Percentiles rank a stretch among this genome's conserved stretches.
phyloP scores from a whole-genome alignment of 2,888 invertebrate species.

The Pyrochroa serraticornis region DNA sequence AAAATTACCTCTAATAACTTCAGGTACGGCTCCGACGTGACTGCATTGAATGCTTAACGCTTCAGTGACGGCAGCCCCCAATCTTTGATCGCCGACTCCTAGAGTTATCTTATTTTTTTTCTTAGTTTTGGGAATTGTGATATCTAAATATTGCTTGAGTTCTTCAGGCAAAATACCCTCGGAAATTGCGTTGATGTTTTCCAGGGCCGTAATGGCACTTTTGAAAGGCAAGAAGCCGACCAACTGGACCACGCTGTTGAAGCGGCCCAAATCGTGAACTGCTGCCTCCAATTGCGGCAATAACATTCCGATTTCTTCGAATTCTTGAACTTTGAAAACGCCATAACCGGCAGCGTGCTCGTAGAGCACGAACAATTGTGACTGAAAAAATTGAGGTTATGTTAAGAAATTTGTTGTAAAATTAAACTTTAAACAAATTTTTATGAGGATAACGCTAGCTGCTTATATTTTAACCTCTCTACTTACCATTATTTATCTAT shows the following conservation, averaged over 20 bases:
- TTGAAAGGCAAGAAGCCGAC: constrained; percentile 93
- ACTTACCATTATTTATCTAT: no score
- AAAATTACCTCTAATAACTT: constrained; percentile 79
- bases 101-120: constrained; percentile 73
- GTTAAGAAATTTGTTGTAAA: constrained; percentile 7
- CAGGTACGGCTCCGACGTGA: constrained; percentile 89
- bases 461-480: no score
- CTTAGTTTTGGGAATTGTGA: constrained; percentile 80
- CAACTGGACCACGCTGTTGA: constrained; percentile 89
- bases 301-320: constrained; percentile 92
- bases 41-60: constrained; percentile 79
- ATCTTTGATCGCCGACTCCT: constrained; percentile 88
- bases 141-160: constrained; percentile 85
- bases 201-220: constrained; percentile 89
- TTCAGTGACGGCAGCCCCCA: constrained; percentile 90
- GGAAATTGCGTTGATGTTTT: constrained; percentile 94
- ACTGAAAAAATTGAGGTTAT: constrained; percentile 59
- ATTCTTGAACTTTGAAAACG: constrained; percentile 89
- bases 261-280: constrained; percentile 83
- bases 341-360: constrained; percentile 98
- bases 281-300: constrained; percentile 90
- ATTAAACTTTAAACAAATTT: background rate
- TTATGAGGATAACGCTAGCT: background rate
- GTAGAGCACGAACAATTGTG: constrained; percentile 77
- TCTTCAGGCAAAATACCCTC: constrained; percentile 95